These are phyloP conservation scores for Plebejus melissa DNA, from an alignment of 2,888 invertebrate species.

Conservation along the genomic window DNA sequence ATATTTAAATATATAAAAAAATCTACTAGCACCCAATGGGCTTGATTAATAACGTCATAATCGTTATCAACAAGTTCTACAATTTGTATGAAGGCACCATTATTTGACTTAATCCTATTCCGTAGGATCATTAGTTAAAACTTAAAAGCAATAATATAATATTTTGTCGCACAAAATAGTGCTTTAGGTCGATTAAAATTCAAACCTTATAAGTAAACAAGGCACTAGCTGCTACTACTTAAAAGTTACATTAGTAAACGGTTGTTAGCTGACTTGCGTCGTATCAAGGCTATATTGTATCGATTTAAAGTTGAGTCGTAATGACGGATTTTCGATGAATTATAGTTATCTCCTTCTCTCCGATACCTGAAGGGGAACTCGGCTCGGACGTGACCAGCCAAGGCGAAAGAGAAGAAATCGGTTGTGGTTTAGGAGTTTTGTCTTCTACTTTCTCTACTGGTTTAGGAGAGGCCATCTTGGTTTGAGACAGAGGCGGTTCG, in stretches of 20 bases:
- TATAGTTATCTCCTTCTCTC: conserved; percentile 82
- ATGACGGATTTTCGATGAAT: conserved; percentile 92
- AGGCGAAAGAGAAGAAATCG: conserved; percentile 85
- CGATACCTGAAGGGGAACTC: conserved; percentile 80
- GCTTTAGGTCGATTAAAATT: background rate
- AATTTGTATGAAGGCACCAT: conserved; percentile 21
- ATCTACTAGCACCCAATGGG: background rate
- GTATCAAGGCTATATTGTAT: background rate
- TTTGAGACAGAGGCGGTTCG: conserved; percentile 62
- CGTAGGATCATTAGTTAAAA: background rate
- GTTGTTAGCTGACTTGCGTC: background rate
- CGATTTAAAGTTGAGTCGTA: conserved; percentile 85
- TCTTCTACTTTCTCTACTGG: conserved; percentile 72
- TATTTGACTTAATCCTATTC: background rate
- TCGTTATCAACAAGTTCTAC: background rate
- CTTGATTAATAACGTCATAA: background rate
- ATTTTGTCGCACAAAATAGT: background rate
- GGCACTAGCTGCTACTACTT: conserved; percentile 18
- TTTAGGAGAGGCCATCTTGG: conserved; percentile 65
- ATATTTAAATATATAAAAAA: background rate
- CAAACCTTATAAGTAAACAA: conserved; percentile 5
- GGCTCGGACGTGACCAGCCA: conserved; percentile 90
- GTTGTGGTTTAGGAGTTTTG: conserved; percentile 76
- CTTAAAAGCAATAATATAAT: conserved; percentile 18
- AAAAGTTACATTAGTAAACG: conserved; percentile 9